Evolutionary conservation across 2,797 vertebrate genomes (phyloP).

Genomic region (Enteromius treurensis): DNA sequence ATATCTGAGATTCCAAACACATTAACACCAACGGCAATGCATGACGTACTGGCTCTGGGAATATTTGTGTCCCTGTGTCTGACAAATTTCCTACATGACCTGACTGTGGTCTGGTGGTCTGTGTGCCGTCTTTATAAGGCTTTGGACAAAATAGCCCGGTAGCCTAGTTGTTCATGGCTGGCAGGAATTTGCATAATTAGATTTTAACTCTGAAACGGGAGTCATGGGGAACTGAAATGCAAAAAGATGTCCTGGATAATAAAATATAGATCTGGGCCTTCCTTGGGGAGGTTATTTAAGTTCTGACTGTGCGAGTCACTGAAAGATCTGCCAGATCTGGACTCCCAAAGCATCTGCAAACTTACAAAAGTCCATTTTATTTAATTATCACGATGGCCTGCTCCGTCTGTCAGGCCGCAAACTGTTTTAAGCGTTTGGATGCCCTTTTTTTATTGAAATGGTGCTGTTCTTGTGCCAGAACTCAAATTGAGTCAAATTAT

Average conservation of each 20-base stretch:
- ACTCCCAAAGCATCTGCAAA: not conserved
- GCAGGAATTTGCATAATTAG: slow-evolving; percentile 32
- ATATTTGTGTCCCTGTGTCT: slow-evolving; percentile 29
- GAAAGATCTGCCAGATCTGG: not conserved
- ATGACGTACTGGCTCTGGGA: slow-evolving; percentile 11
- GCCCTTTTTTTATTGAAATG: slow-evolving; percentile 36
- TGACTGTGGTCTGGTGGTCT: slow-evolving; percentile 1
- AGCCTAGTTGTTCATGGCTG: not conserved
- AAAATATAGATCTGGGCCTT: slow-evolving; percentile 18
- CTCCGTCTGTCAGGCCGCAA: not conserved
- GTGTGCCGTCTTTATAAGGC: slow-evolving; percentile 36
- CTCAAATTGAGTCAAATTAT: not conserved
- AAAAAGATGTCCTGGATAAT: slow-evolving; percentile 18
- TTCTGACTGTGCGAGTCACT: not conserved
- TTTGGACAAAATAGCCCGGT: slow-evolving; percentile 9
- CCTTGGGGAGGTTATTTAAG: slow-evolving; percentile 26
- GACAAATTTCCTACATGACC: slow-evolving; percentile 34
- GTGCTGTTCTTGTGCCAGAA: slow-evolving; percentile 56
- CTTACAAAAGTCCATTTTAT: not conserved
- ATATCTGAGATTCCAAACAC: slow-evolving; percentile 32
- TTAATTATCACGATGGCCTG: not conserved
- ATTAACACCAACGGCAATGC: slow-evolving; percentile 20
- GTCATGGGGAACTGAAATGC: slow-evolving; percentile 18
- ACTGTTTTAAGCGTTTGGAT: slow-evolving; percentile 15
- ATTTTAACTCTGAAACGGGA: slow-evolving; percentile 6